Evolutionary conservation across 2,888 invertebrate species (phyloP), one percentile per base, ranked within the genome.

Genomic region (Lamellibrachia satsuma): DNA sequence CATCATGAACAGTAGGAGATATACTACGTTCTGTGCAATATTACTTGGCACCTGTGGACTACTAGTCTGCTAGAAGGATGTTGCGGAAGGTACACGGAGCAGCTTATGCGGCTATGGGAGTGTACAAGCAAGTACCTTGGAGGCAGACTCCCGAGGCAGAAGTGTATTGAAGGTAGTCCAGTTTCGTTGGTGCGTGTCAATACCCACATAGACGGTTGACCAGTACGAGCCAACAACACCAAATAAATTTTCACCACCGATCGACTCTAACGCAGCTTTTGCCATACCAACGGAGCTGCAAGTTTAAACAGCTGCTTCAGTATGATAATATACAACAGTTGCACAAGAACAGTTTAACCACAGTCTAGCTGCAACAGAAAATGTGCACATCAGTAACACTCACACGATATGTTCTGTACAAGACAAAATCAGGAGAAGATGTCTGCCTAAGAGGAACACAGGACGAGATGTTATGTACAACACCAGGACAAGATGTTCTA

Each of bases 131-230:
- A n/a, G 8, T 97, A 98, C 99, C 97, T 99, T 99, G 0, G 99
- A 99, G 96, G 98, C 99, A 0, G 99, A 99, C 97, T 99, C 99
- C 95, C 99, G 97, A 0, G 99, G 99, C 91, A 96, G 94, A 97
- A 99, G 98, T 0, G 99, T 99, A 97, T 99, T 99, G 96, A 99
- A 99, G 95, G 99, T 99, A 96, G 99, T 99, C 95, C 99, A 97
- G 97, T 99, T 99, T 92, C 99, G 97, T 97, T 99, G 99, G 96
- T 99, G 99, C 0, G 99, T 99, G 97, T 99, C 99, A 95, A 99
- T 99, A 96, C 99, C 99, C 1, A 99, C 99, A 96, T 99, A 99
- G 93, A 99, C 98, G 0, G 99, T 99, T 95, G 99, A 99, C 98
- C 99, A 99, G 0, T 99, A 98, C 1, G 99, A 99, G 51, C 99